phyloP scores from a whole-genome alignment of 1,140 invertebrate species.

The Eupristina koningsbergeri region DNA sequence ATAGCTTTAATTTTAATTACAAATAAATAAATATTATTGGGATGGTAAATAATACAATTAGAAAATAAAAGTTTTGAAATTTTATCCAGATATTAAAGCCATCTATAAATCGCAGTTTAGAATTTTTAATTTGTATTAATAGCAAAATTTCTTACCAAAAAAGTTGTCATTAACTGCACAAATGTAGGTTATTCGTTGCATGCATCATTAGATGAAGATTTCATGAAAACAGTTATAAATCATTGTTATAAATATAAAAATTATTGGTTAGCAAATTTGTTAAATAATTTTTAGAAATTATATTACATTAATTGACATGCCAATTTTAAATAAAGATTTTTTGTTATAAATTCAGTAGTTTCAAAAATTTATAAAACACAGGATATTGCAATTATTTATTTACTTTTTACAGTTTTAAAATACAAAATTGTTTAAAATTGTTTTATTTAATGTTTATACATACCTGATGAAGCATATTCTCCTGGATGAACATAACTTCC shows the following conservation, averaged over 20 bases:
- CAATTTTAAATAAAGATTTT: not conserved
- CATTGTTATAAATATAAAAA: slow-evolving; percentile 67
- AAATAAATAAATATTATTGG: not conserved
- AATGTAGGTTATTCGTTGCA: slow-evolving; percentile 66
- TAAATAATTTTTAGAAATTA: slow-evolving; percentile 26
- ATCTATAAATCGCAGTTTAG: not conserved
- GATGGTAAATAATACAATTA: not conserved
- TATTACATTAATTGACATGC: slow-evolving; percentile 37
- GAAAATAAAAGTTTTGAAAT: not conserved
- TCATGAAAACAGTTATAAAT: slow-evolving; percentile 60
- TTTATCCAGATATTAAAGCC: not conserved
- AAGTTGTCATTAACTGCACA: slow-evolving; percentile 97
- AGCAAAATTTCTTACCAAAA: slow-evolving; percentile 88
- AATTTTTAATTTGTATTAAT: not conserved
- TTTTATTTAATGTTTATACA: slow-evolving; percentile 61
- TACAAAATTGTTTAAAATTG: not conserved
- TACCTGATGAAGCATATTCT: slow-evolving; percentile 98
- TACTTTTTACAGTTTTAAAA: slow-evolving; percentile 13
- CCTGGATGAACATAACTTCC: slow-evolving; percentile 98
- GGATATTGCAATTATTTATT: not conserved
- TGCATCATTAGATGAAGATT: slow-evolving; percentile 65
- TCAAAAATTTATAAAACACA: slow-evolving; percentile 5
- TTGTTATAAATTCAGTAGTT: not conserved
- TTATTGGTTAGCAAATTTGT: slow-evolving; percentile 60
- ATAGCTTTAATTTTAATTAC: too few relatives aligned